phyloP scores from a whole-genome alignment of 2,113 vertebrate genomes.

The Oceanodroma tethys region DNA sequence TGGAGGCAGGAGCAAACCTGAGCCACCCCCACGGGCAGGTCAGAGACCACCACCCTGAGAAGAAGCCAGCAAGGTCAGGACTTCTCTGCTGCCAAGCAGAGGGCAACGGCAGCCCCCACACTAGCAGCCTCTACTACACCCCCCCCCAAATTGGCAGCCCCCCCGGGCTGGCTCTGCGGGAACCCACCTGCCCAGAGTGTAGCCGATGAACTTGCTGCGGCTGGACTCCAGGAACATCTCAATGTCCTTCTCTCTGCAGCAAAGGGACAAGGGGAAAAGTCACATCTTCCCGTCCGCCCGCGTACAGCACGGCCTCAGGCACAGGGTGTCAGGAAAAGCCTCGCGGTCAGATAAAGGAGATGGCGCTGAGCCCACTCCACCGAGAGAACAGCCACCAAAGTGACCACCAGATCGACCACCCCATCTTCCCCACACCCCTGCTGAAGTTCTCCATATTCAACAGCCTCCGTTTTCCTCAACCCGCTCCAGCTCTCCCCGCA shows the following conservation, averaged over 20 bases:
- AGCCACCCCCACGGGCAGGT: background rate
- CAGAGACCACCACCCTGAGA: background rate
- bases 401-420: background rate
- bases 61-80: background rate
- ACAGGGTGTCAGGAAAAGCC: background rate
- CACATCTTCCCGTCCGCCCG: background rate
- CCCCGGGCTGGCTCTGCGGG: background rate
- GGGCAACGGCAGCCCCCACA: background rate
- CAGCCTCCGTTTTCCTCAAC: rapidly evolving
- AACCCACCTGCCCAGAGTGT: slow-evolving; percentile 90
- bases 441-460: background rate
- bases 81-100: rapidly evolving
- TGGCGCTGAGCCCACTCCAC: rapidly evolving
- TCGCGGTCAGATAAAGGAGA: rapidly evolving
- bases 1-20: background rate
- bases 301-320: background rate
- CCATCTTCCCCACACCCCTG: background rate
- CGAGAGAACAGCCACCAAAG: background rate
- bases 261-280: background rate
- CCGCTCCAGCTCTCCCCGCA: background rate
- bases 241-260: slow-evolving; percentile 92
- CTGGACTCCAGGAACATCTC: slow-evolving; percentile 97
- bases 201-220: slow-evolving; percentile 98
- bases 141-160: rapidly evolving
- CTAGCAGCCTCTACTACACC: background rate